Percentiles rank a stretch among this genome's conserved stretches.
Evolutionary conservation across 1,140 invertebrate species (phyloP).

Genomic region (Drosophila setifemur): DNA sequence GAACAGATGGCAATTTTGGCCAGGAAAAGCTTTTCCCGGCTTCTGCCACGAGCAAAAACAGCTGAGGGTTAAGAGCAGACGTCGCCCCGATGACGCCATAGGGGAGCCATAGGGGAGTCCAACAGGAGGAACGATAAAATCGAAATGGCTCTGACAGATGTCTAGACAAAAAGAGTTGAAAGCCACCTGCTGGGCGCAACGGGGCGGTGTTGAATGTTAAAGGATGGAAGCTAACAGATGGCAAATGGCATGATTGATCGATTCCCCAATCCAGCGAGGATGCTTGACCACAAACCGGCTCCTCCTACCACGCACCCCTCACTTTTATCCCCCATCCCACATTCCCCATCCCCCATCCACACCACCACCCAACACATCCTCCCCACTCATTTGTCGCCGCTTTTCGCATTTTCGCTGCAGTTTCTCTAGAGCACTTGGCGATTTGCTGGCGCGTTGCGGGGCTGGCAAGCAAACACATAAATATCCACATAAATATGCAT

Average conservation of each 20-base stretch:
- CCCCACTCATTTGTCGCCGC: constrained; percentile 30
- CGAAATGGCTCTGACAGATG: constrained; percentile 35
- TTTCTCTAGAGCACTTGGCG: constrained; percentile 61
- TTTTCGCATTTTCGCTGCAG: constrained; percentile 24
- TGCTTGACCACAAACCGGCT: no score
- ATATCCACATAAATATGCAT: constrained; percentile 14
- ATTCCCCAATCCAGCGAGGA: not conserved
- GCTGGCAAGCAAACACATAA: not conserved
- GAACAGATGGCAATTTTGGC: constrained; percentile 55
- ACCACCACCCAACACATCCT: not conserved
- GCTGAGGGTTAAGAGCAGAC: constrained; percentile 30
- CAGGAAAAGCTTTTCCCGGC: constrained; percentile 42
- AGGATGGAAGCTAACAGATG: not conserved
- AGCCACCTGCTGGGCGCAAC: not conserved
- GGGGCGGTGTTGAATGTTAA: not conserved
- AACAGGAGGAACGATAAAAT: constrained; percentile 1
- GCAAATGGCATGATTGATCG: constrained; percentile 15
- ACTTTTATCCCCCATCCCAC: no score
- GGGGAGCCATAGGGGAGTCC: not conserved
- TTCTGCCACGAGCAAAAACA: constrained; percentile 22
- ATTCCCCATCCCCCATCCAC: not conserved
- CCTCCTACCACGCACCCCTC: no score
- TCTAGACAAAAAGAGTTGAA: constrained; percentile 28
- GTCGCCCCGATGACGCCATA: constrained; percentile 37
- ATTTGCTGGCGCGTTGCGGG: constrained; percentile 59